Evolutionary conservation across 2,888 invertebrate species (phyloP).

Genomic region (Nycteola revayana): DNA sequence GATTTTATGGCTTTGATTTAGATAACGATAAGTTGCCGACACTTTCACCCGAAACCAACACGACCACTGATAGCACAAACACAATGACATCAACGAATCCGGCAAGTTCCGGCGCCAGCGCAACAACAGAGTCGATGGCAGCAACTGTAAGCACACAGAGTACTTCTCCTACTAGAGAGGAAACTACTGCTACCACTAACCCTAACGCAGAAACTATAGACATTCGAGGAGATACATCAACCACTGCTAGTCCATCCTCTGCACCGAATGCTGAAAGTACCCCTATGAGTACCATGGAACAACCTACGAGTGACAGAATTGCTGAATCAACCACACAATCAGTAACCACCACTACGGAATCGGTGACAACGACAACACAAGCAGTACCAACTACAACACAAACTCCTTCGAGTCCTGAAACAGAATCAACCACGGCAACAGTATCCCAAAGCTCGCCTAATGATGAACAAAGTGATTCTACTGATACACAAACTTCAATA

Average conservation of each 20-base stretch:
- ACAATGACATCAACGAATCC: constrained; percentile 29
- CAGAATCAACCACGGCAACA: constrained; percentile 15
- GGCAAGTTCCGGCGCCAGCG: constrained; percentile 16
- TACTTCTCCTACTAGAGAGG: constrained; percentile 41
- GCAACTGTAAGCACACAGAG: constrained; percentile 39
- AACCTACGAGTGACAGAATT: constrained; percentile 17
- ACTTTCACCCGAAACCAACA: constrained; percentile 40
- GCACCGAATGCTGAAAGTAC: constrained; percentile 52
- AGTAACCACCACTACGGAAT: constrained; percentile 2
- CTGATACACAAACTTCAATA: constrained; percentile 30
- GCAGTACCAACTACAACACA: constrained; percentile 18
- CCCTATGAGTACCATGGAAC: constrained; percentile 15
- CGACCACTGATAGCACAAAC: constrained; percentile 33
- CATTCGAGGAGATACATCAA: constrained; percentile 43
- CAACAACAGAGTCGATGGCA: constrained; percentile 27
- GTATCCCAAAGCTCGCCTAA: constrained; percentile 16
- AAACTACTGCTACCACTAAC: constrained; percentile 43
- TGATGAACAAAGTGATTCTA: constrained; percentile 30
- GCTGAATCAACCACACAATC: constrained; percentile 22
- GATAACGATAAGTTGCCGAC: constrained; percentile 68
- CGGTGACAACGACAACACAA: constrained; percentile 3
- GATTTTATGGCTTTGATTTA: constrained; percentile 92
- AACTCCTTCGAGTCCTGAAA: constrained; percentile 5
- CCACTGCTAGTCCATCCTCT: constrained; percentile 40
- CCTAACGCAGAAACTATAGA: constrained; percentile 56